These are phyloP conservation scores for Ctenopoma kingsleyae DNA, from an alignment of 2,797 vertebrate species.

Conservation along the genomic window DNA sequence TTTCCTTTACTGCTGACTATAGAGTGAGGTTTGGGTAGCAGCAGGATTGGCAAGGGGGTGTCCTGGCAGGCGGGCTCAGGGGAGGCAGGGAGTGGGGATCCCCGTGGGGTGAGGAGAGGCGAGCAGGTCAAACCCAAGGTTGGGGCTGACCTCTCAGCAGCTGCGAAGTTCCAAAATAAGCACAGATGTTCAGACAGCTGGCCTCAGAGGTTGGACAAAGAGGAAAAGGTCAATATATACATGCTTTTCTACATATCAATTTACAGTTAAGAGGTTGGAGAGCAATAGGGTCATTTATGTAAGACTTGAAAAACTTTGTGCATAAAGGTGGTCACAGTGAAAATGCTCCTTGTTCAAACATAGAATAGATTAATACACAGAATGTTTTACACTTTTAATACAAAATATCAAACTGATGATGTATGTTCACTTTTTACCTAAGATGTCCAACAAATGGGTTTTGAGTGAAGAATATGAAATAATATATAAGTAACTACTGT, in stretches of 20 bases:
- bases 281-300: constrained; percentile 44
- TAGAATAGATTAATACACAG: background rate
- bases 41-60: constrained; percentile 66
- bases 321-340: constrained; percentile 1
- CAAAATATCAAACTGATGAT: background rate
- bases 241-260: constrained; percentile 58
- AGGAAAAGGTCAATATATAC: constrained; percentile 66
- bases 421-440: background rate
- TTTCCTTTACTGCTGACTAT: constrained; percentile 55
- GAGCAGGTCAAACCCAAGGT: constrained; percentile 65
- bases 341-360: background rate
- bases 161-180: constrained; percentile 81
- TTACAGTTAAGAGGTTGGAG: constrained; percentile 50
- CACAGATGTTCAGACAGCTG: constrained; percentile 81
- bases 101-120: constrained; percentile 69
- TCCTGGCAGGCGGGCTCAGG: constrained; percentile 49
- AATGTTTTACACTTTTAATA: background rate
- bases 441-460: background rate
- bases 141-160: constrained; percentile 76
- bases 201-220: constrained; percentile 52
- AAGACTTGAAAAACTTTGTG: constrained; percentile 20
- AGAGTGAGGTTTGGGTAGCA: constrained; percentile 64
- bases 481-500: background rate
- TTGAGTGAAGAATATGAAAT: background rate
- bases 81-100: constrained; percentile 68